Evolutionary conservation across 2,888 invertebrate genomes (phyloP).

Genomic region (Rhogogaster chlorosoma): DNA sequence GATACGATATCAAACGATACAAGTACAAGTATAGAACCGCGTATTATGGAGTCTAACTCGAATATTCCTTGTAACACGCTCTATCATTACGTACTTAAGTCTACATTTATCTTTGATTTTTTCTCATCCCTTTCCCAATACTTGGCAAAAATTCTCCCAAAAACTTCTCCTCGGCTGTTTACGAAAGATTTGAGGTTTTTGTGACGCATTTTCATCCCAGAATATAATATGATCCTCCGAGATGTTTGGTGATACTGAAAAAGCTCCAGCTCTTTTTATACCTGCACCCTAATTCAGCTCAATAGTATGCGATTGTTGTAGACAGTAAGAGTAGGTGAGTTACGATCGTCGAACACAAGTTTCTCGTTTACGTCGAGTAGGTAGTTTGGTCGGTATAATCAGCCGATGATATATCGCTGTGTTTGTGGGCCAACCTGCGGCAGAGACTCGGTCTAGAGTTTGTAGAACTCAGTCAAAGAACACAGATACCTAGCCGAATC

Average conservation of each 20-base stretch:
- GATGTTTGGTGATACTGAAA: background rate
- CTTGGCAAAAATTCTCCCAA: background rate
- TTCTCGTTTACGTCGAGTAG: constrained; percentile 14
- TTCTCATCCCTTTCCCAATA: background rate
- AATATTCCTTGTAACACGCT: background rate
- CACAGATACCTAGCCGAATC: background rate
- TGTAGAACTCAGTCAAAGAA: constrained; percentile 9
- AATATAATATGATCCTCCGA: background rate
- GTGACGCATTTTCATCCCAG: background rate
- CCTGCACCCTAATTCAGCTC: background rate
- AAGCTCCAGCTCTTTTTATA: background rate
- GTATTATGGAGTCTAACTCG: background rate
- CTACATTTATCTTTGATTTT: no score
- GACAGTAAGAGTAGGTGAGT: background rate
- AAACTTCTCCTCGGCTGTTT: no score
- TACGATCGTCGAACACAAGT: background rate
- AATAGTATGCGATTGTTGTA: background rate
- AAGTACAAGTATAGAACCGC: constrained; percentile 7
- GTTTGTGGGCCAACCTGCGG: background rate
- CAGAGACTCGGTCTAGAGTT: background rate
- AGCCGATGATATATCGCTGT: constrained; percentile 35
- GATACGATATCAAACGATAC: constrained; percentile 23
- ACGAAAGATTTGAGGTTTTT: no score
- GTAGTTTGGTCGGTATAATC: constrained; percentile 29
- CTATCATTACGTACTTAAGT: background rate